Evolutionary conservation across 2,888 invertebrate genomes (phyloP).

Genomic region (Sicus ferrugineus): DNA sequence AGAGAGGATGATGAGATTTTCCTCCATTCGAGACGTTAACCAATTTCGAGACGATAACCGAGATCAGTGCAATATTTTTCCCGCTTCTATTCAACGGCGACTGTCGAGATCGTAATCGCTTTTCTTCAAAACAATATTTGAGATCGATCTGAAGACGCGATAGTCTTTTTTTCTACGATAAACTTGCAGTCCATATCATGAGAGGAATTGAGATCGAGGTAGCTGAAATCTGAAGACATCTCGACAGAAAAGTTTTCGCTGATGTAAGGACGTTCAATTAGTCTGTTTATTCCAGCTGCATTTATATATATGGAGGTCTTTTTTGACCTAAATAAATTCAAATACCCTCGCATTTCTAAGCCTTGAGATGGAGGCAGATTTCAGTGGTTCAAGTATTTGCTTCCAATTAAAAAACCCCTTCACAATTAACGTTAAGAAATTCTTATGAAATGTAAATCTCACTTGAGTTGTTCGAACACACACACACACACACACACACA

Average conservation of each 20-base stretch:
- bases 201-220: background rate
- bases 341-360: slow-evolving; percentile 1
- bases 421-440: background rate
- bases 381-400: background rate
- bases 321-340: slow-evolving; percentile 10
- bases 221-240: background rate
- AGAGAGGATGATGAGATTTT: no score
- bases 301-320: background rate
- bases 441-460: background rate
- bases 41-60: no score
- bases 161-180: background rate
- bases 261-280: background rate
- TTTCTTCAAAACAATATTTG: background rate
- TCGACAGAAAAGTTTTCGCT: background rate
- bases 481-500: background rate
- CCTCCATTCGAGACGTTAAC: no score
- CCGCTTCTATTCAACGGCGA: background rate
- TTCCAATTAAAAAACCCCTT: background rate
- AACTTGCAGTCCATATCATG: background rate
- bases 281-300: background rate
- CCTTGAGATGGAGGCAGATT: background rate
- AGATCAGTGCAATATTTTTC: no score
- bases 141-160: no score
- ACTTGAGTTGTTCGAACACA: background rate
- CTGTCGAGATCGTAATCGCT: background rate